Evolutionary conservation across 64 coral and sea anemone genomes (phyloP).

Genomic region (Stichodactyla mertensii): DNA sequence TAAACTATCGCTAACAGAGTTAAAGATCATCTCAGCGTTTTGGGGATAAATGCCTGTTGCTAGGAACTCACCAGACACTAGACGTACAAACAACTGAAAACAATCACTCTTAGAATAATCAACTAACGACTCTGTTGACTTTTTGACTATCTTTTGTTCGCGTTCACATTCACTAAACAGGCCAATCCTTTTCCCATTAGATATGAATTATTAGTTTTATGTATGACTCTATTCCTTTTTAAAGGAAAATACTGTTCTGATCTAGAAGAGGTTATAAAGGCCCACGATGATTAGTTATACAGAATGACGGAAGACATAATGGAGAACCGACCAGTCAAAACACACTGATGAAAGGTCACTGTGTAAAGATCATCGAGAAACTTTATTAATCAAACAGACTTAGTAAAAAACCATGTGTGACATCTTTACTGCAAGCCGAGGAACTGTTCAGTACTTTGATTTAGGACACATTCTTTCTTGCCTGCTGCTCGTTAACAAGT

Average conservation of each 20-base stretch:
- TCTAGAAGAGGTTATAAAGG: not conserved
- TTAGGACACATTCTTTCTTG: not conserved
- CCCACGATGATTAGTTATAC: not conserved
- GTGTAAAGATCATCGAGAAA: not conserved
- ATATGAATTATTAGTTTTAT: not conserved
- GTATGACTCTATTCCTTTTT: not conserved
- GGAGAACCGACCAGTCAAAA: not conserved
- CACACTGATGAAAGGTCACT: not conserved
- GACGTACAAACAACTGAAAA: not conserved
- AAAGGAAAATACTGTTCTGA: not conserved
- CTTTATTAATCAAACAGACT: not conserved
- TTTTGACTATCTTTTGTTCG: not conserved
- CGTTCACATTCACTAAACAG: not conserved
- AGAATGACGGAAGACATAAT: not conserved
- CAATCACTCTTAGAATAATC: not conserved
- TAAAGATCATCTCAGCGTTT: not conserved
- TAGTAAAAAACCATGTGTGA: not conserved
- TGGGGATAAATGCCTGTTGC: not conserved
- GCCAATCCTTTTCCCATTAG: not conserved
- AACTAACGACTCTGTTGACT: not conserved
- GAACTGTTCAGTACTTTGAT: too few relatives aligned
- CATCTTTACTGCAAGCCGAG: not conserved
- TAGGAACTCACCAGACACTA: not conserved
- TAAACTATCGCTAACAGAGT: not conserved
- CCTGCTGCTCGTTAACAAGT: too few relatives aligned